A percentile compares a stretch with the other conserved stretches of the same genome.
phyloP scores from a whole-genome alignment of 2,797 vertebrate genomes.

The Chelon auratus region DNA sequence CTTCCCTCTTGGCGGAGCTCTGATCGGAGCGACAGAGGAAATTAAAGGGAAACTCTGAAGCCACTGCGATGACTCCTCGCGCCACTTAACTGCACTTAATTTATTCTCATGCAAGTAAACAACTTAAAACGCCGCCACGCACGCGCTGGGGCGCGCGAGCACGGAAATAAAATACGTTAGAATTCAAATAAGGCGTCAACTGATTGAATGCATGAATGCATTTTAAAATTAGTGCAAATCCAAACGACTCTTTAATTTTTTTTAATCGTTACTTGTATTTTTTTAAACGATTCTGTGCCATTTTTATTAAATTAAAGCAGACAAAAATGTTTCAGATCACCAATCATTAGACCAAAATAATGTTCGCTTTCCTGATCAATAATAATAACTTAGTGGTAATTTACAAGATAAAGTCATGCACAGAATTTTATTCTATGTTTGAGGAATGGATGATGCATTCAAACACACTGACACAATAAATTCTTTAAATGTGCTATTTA shows the following conservation, averaged over 20 bases:
- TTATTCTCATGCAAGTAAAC: constrained; percentile 57
- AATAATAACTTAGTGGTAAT: background rate
- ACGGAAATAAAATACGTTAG: constrained; percentile 15
- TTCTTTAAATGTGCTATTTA: constrained; percentile 1
- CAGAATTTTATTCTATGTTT: background rate
- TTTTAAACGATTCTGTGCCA: background rate
- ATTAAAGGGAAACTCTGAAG: constrained; percentile 52
- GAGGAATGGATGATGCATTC: background rate
- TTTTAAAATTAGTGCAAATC: constrained; percentile 23
- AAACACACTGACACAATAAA: background rate
- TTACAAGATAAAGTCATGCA: background rate
- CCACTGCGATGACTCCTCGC: constrained; percentile 31
- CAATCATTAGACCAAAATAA: background rate
- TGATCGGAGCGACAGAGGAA: constrained; percentile 30
- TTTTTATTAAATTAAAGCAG: background rate
- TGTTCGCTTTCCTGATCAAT: background rate
- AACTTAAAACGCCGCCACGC: constrained; percentile 34
- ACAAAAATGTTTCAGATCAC: background rate
- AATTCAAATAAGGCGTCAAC: constrained; percentile 30
- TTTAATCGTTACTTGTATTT: background rate
- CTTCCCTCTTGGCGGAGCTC: constrained; percentile 28
- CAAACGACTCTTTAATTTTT: background rate
- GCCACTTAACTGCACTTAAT: constrained; percentile 49
- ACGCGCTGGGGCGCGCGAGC: background rate
- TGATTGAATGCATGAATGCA: background rate